Base-by-base conservation (phyloP, 2,113 vertebrate species). In the Mugil cephalus region DNA sequence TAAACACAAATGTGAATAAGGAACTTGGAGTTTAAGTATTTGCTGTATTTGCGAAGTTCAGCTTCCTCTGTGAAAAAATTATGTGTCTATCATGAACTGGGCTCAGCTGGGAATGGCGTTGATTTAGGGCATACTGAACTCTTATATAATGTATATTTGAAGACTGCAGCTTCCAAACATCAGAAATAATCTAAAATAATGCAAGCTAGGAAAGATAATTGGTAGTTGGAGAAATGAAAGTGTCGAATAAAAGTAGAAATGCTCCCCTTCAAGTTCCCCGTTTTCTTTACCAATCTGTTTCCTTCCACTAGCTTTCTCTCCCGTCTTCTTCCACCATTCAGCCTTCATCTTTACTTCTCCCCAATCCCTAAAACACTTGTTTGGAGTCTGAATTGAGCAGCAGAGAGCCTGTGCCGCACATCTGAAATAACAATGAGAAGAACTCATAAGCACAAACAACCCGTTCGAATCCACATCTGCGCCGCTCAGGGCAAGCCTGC, bases 401-500 rank as follows among this genome's bases (percentile, higher is more conserved):
- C 53, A 19, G 19, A 46, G 68, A 61, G 56, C 9, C 14, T n/a
- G 52, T 46, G 59, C 53, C 38, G 43, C 34, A 7, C 38, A 47
- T 17, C 42, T 38, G 17, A 79, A 66, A 82, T 82, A 77, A 76
- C 58, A 82, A 79, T 45, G 48, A 69, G 43, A 17, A 7, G 7
- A 51, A 48, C 48, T 70, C 42, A 36, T 10, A 38, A 70, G 18
- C 18, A 65, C 30, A 43, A 11, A 21, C 19, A 52, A 52, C 53
- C 18, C 51, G 36, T 61, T 54, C 13, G 48, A 19, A 62, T 74
- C 35, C 15, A 65, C 30, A 0, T 12, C 10, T 54, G 7, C 34
- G 30, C 21, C 45, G 17, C 35, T 50, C 36, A 53, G 63, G 4
- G 18, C n/a, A 30, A 52, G 4, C 18, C n/a, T 19, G 15, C 13